These are phyloP conservation scores for Oegoconia quadripuncta DNA, from an alignment of 2,888 invertebrate genomes.

Conservation along the genomic window DNA sequence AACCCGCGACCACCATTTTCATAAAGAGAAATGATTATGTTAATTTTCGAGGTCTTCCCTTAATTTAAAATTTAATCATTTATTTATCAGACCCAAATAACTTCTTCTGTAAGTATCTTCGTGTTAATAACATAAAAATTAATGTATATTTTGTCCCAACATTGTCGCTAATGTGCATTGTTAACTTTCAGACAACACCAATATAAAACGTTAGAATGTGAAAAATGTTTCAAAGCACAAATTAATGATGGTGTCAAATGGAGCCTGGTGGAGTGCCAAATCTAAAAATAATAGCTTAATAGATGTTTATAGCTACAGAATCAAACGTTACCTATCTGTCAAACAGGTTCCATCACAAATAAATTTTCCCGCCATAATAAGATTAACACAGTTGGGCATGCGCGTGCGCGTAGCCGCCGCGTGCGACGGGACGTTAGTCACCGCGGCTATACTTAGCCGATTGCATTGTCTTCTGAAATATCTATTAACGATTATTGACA, in stretches of 20 bases:
- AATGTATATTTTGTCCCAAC: too few relatives aligned
- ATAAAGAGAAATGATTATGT: too few relatives aligned
- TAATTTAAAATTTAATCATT: too few relatives aligned
- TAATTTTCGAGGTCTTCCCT: too few relatives aligned
- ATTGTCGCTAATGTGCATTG: not conserved
- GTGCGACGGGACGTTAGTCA: constrained; percentile 67
- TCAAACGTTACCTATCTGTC: constrained; percentile 60
- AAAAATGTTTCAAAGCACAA: not conserved
- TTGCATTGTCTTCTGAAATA: constrained; percentile 79
- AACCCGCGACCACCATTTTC: too few relatives aligned
- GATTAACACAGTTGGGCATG: constrained; percentile 67
- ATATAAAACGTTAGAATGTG: not conserved
- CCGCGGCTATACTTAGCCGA: constrained; percentile 70
- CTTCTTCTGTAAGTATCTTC: too few relatives aligned
- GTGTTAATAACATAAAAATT: too few relatives aligned
- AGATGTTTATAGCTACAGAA: constrained; percentile 32
- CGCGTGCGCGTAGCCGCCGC: constrained; percentile 41
- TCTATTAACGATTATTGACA: constrained; percentile 79
- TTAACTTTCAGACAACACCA: not conserved
- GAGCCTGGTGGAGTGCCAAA: constrained; percentile 11
- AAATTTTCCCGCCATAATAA: constrained; percentile 74
- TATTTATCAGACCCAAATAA: too few relatives aligned
- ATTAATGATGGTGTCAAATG: constrained; percentile 8
- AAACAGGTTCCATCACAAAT: constrained; percentile 65
- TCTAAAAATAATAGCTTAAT: constrained; percentile 15